These are phyloP conservation scores for Clusia tigrina DNA, from an alignment of 2,888 invertebrate genomes.

Conservation along the genomic window DNA sequence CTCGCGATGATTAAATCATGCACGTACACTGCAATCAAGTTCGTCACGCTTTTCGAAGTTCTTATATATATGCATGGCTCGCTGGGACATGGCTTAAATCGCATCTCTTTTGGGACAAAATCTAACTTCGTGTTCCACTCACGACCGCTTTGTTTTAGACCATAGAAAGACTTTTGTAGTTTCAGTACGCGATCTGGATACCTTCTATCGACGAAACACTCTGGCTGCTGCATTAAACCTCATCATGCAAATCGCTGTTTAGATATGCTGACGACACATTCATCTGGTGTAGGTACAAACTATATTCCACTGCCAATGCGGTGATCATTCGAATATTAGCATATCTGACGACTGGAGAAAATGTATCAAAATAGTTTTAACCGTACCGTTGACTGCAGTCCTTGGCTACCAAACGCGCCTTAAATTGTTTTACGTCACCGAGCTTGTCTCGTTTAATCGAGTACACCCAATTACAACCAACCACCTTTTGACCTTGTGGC, in stretches of 20 bases:
- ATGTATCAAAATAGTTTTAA: too few species aligned
- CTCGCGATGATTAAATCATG: too few species aligned
- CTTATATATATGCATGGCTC: constrained; percentile 34
- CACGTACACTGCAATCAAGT: too few species aligned
- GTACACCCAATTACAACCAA: too few species aligned
- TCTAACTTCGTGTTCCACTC: constrained; percentile 34
- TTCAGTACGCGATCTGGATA: constrained; percentile 27
- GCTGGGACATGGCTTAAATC: constrained; percentile 25
- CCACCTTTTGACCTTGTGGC: too few species aligned
- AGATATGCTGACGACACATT: constrained; percentile 12
- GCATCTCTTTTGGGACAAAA: constrained; percentile 25
- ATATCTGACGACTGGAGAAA: too few species aligned
- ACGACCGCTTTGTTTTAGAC: constrained; percentile 34
- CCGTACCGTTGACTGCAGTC: too few species aligned
- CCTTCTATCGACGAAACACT: constrained; percentile 21
- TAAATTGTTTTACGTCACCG: too few species aligned
- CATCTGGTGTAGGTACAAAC: constrained; percentile 10
- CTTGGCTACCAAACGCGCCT: too few species aligned
- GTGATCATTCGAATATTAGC: too few species aligned
- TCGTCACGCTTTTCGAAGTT: constrained; percentile 10
- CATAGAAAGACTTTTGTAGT: constrained; percentile 33
- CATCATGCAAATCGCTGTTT: constrained; percentile 30
- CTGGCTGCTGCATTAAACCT: constrained; percentile 33
- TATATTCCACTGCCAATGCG: constrained; percentile 15
- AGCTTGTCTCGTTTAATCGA: too few species aligned